Percentiles rank a stretch among this genome's conserved stretches.
These are phyloP conservation scores for Colistium nudipinnis DNA, from an alignment of 2,113 vertebrate genomes.

Conservation along the genomic window DNA sequence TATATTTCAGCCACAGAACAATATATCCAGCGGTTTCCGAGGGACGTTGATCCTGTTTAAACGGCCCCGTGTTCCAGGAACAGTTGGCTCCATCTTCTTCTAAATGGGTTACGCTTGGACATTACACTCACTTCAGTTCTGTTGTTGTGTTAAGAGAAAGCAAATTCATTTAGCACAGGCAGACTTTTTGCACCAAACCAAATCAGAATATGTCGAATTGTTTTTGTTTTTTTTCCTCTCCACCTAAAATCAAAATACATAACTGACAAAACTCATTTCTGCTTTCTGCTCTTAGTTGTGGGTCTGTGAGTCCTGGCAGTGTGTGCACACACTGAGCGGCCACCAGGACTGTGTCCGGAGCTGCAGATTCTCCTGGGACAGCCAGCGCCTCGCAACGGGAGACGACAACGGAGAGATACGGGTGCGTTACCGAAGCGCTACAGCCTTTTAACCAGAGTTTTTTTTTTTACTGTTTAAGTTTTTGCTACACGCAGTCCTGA, in stretches of 20 bases:
- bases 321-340: slow-evolving; percentile 81
- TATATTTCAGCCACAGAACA: background rate
- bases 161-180: background rate
- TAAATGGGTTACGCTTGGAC: background rate
- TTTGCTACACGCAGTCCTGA: background rate
- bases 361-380: slow-evolving; percentile 89
- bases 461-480: background rate
- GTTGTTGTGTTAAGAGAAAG: background rate
- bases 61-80: background rate
- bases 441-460: background rate
- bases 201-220: background rate
- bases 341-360: slow-evolving; percentile 93
- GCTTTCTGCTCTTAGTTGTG: slow-evolving; percentile 83
- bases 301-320: slow-evolving; percentile 82
- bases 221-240: background rate
- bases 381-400: slow-evolving; percentile 87
- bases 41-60: background rate
- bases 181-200: background rate
- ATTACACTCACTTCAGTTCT: background rate
- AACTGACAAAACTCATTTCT: background rate
- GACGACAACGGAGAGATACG: slow-evolving; percentile 95
- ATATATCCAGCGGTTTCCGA: background rate
- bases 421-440: slow-evolving; percentile 74
- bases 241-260: background rate
- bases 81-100: background rate